Base-by-base conservation (phyloP, 2,113 vertebrate species). In the Odontesthes bonariensis region DNA sequence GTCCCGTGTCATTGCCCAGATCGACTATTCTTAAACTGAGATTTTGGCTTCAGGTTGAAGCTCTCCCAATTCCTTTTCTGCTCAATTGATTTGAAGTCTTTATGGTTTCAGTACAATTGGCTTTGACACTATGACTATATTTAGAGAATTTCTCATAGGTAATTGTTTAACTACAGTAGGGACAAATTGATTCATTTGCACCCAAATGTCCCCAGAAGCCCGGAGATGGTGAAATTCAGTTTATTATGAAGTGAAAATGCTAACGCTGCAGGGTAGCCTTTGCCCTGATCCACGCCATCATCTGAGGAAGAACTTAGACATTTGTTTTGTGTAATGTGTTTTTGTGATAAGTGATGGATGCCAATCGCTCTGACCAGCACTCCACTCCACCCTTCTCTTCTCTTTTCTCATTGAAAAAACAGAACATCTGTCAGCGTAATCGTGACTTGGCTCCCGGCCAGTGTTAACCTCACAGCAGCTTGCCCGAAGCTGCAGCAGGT, bases 401-500 rank as follows among this genome's bases (percentile, higher is more conserved):
- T 13, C 19, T 57, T 38, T 42, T 5, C 1, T 19, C 33, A 10
- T 44, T 17, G 49, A 40, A 58, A 8, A 19, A 69, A 23, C 20
- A 47, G 12, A 42, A 42, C 32, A 9, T 72, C 42, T 44, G 10
- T 46, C 19, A 38, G 53, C 27, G 5, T 33, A 42, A 61, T 1
- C 8, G 14, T 33, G 61, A 33, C 72, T 84, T 62, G 77, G 60
- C 81, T 32, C 22, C 53, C 3, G 8, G 72, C 55, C 55, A 38
- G 14, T 68, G n/a, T 17, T 62, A 74, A 77, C 82, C 62, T 68
- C 23, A 8, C 68, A 79, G 73, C 78, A 69, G 73, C 74, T 65
- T 76, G 76, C 77, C 27, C 12, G 5, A 27, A 65, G 82, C 74
- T 70, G 67, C 77, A 82, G 87, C 86, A 86, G 86, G 88, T 89